Percentiles rank a stretch among this genome's conserved stretches.
Conservation (phyloP, 2,113 vertebrate genomes). For the Phoenicopterus ruber region DNA sequence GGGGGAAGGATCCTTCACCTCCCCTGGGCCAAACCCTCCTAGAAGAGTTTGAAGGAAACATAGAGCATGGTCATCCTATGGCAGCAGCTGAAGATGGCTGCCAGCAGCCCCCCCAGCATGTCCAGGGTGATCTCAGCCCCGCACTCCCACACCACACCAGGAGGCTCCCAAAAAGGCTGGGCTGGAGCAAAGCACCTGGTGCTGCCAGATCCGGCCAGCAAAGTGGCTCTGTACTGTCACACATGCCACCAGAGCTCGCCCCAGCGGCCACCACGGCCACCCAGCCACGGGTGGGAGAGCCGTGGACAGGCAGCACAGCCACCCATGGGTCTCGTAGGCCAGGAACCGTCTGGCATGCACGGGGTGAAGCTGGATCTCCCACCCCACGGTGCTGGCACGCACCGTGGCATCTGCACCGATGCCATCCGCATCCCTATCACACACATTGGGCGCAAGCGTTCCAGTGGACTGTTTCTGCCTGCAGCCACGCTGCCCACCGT, state of each 20-base stretch:
- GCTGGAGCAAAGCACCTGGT: neutral
- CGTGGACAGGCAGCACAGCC: rapidly evolving
- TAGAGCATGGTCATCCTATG: rapidly evolving
- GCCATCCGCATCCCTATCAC: too few relatives aligned
- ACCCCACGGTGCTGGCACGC: too few relatives aligned
- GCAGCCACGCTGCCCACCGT: neutral
- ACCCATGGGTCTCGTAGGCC: rapidly evolving
- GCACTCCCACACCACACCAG: neutral
- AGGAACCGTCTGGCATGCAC: neutral
- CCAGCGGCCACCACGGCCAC: rapidly evolving
- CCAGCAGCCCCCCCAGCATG: neutral
- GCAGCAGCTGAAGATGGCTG: neutral
- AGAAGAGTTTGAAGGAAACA: neutral
- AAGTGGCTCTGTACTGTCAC: neutral
- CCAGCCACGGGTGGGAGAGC: neutral
- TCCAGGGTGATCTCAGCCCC: neutral
- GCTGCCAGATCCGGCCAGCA: neutral
- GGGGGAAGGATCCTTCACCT: neutral
- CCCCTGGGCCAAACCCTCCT: neutral
- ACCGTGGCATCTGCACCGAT: too few relatives aligned
- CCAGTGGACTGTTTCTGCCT: neutral
- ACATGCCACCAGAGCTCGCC: neutral
- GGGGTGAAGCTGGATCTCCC: too few relatives aligned
- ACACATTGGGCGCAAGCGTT: rapidly evolving
- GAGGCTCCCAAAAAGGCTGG: neutral